Evolutionary conservation across 2,797 vertebrate genomes (phyloP).

Genomic region (Enteromius afrohamiltoni): DNA sequence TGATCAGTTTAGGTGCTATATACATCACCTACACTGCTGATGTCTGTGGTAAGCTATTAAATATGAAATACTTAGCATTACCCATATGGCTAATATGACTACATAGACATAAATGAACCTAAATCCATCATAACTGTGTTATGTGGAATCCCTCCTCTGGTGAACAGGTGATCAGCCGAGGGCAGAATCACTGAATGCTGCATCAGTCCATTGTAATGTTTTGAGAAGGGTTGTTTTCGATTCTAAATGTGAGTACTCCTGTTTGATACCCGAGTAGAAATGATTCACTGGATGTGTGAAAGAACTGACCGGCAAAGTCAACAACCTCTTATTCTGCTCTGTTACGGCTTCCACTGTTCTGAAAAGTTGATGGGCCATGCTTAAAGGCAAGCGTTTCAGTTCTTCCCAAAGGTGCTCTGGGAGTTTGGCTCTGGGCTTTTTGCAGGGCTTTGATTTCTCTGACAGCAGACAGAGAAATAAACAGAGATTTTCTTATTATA

Average conservation of each 20-base stretch:
- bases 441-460: not conserved
- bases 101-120: not conserved
- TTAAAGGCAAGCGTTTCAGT: not conserved
- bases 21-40: not conserved
- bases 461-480: not conserved
- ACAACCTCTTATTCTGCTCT: not conserved
- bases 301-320: not conserved
- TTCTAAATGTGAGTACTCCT: not conserved
- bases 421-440: not conserved
- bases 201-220: not conserved
- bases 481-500: not conserved
- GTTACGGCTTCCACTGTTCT: not conserved
- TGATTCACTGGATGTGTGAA: not conserved
- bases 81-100: not conserved
- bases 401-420: not conserved
- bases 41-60: not conserved
- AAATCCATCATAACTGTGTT: not conserved
- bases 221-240: not conserved
- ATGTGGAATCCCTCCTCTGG: not conserved
- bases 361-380: not conserved
- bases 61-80: not conserved
- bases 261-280: not conserved
- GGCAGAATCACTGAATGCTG: not conserved
- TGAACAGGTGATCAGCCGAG: not conserved
- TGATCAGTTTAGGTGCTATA: not conserved